Evolutionary conservation across 2,113 vertebrate species (phyloP).

Genomic region (Aspiorhynchus laticeps): DNA sequence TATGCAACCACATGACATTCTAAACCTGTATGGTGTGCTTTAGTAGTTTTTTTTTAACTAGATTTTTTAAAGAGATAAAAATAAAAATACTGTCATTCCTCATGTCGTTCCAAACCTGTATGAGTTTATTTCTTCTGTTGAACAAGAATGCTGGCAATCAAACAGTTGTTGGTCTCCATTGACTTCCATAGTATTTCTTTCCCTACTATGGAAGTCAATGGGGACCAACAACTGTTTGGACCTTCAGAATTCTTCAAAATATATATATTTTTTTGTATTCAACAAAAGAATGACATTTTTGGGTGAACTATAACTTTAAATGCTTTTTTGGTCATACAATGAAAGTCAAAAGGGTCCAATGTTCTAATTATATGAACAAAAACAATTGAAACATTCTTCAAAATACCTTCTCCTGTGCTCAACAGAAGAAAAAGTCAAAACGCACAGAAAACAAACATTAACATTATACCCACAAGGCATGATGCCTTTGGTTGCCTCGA

Average conservation of each 20-base stretch:
- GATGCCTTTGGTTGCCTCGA: neutral
- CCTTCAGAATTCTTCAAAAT: no score
- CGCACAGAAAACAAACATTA: conserved; percentile 8
- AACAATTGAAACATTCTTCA: neutral
- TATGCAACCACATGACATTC: neutral
- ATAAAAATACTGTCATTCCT: neutral
- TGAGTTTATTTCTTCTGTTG: neutral
- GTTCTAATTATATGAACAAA: neutral
- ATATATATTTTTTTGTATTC: no score
- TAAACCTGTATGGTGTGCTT: neutral
- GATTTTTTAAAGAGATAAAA: no score
- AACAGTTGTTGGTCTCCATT: no score
- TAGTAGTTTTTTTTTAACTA: no score
- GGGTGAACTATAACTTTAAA: neutral
- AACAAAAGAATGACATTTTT: no score
- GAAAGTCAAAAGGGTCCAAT: neutral
- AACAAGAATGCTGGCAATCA: neutral
- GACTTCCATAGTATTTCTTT: no score
- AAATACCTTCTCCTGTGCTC: neutral
- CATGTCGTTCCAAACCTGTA: no score
- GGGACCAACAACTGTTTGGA: no score
- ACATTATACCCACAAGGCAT: neutral
- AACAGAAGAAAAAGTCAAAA: neutral
- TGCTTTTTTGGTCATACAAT: neutral
- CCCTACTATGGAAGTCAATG: no score